Evolutionary conservation across 2,113 vertebrate genomes (phyloP).

Genomic region (Setophaga kirtlandii): DNA sequence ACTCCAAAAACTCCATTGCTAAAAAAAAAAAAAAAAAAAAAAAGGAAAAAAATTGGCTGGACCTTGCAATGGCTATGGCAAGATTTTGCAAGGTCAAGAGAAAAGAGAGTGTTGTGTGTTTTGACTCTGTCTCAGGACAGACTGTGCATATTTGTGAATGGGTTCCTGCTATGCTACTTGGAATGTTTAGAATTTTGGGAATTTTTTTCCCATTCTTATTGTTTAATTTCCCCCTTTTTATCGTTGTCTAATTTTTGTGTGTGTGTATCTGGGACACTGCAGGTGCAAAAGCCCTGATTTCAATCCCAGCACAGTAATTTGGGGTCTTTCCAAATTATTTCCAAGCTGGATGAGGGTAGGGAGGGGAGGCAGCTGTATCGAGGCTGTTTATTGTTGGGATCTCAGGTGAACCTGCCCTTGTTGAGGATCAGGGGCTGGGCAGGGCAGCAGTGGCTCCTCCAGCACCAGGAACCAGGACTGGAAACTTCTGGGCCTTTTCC

Average conservation of each 20-base stretch:
- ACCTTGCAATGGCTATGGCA: constrained; percentile 2
- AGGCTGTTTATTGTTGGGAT: not conserved
- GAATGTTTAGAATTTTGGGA: not conserved
- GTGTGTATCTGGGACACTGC: not conserved
- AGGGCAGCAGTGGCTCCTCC: not conserved
- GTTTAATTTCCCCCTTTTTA: not conserved
- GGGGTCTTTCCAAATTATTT: not conserved
- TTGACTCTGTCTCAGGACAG: constrained; percentile 27
- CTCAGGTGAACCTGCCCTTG: rapidly evolving
- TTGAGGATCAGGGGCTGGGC: not conserved
- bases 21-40: not conserved
- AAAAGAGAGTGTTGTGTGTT: not conserved
- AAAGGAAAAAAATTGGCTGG: not conserved
- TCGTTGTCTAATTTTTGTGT: not conserved
- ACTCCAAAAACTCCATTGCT: no score
- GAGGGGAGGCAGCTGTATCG: rapidly evolving
- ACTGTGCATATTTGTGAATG: not conserved
- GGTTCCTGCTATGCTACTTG: not conserved
- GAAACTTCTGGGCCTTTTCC: not conserved
- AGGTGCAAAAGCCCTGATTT: not conserved
- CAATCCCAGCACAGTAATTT: not conserved
- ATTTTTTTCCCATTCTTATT: not conserved
- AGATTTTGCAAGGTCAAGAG: constrained; percentile 48
- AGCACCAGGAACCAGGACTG: rapidly evolving
- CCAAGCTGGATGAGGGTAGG: rapidly evolving